Base-by-base conservation (phyloP, 2,797 vertebrate species). In the Microcaecilia unicolor region DNA sequence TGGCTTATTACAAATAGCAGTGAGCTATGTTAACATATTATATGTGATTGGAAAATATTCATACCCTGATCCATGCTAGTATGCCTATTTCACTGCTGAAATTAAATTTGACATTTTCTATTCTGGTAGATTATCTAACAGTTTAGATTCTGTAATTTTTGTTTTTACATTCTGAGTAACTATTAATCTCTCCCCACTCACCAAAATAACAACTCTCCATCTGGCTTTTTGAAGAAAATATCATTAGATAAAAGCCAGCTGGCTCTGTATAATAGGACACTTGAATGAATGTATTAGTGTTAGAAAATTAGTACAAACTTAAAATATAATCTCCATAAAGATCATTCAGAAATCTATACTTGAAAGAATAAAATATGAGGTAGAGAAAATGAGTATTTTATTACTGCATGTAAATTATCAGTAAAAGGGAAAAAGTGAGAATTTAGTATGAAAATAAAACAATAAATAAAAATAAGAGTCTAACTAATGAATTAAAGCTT, bases 321-420 rank as follows among this genome's bases (percentile, higher is more conserved):
- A 78, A 89, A 89, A 87, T 85, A 84, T 83, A 85, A 97, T 99
- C 97, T 97, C 92, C 95, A 97, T 96, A 92, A 95, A 89, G 92
- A 88, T 89, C 80, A 83, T 85, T 85, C 70, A 81, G 78, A 83
- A 83, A 88, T 91, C 88, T 91, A 90, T 84, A 70, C 84, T 82
- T 80, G 93, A 90, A 83, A 86, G 81, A 70, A 70, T 83, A 85
- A 85, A 89, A 88, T 87, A 84, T 73, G 78, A 74, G 70, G 76
- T 81, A 90, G 88, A 94, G n/a, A n/a, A n/a, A n/a, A n/a, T n/a
- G n/a, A n/a, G n/a, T n/a, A n/a, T n/a, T n/a, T n/a, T n/a, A n/a
- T n/a, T n/a, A n/a, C n/a, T n/a, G n/a, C n/a, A n/a, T n/a, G n/a
- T n/a, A n/a, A n/a, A n/a, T n/a, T n/a, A n/a, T n/a, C n/a, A n/a